These are phyloP conservation scores for Climacteris rufus DNA, from an alignment of 2,113 vertebrate species.

Conservation along the genomic window DNA sequence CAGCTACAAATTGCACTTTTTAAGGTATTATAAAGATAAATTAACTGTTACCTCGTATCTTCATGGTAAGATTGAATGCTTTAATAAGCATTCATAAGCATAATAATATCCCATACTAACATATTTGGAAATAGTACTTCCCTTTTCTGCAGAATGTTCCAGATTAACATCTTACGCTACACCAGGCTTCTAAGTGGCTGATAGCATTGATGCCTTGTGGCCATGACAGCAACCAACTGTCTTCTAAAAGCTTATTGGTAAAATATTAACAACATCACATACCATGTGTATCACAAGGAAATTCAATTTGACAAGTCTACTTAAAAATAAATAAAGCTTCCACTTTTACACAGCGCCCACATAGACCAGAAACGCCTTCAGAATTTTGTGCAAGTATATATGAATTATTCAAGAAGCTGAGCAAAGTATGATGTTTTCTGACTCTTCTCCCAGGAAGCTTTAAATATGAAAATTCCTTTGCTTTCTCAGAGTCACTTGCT, in stretches of 20 bases:
- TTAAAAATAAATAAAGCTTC: conserved; percentile 32
- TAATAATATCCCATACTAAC: not conserved
- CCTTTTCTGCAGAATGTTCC: not conserved
- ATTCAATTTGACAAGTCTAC: not conserved
- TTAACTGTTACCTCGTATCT: not conserved
- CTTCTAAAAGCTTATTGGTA: not conserved
- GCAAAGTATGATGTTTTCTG: not conserved
- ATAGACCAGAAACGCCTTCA: not conserved
- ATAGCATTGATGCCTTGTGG: not conserved
- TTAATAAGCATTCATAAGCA: not conserved
- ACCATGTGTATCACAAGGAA: not conserved
- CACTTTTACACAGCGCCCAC: not conserved
- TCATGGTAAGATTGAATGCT: not conserved
- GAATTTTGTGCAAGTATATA: not conserved
- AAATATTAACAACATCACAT: not conserved
- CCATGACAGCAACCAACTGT: not conserved
- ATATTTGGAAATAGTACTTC: not conserved
- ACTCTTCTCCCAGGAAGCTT: conserved; percentile 16
- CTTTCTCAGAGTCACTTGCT: conserved; percentile 9
- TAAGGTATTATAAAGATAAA: not conserved
- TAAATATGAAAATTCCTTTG: conserved; percentile 38
- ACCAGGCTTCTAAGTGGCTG: not conserved
- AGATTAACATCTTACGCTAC: not conserved
- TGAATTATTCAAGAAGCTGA: conserved; percentile 39
- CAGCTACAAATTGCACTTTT: not conserved